Conservation (phyloP, 92 coral and sea anemone genomes). For the Galaxea fascicularis region DNA sequence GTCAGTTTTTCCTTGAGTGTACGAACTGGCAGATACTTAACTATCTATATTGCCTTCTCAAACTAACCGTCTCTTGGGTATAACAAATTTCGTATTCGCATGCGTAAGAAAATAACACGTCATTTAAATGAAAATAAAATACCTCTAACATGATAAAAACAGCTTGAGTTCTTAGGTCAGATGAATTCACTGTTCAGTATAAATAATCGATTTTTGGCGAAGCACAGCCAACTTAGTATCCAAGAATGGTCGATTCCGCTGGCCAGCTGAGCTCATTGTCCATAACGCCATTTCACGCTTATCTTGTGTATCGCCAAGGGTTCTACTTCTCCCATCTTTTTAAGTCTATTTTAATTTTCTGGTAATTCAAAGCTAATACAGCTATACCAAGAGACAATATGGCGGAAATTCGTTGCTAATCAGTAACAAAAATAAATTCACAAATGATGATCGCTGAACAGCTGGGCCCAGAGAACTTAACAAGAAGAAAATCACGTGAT, state of each 20-base stretch:
- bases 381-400: background rate
- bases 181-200: background rate
- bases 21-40: background rate
- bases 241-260: background rate
- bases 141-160: background rate
- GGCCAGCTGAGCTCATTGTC: background rate
- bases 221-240: background rate
- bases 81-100: conserved; percentile 17
- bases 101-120: background rate
- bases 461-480: background rate
- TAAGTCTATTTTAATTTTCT: background rate
- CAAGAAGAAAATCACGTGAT: background rate
- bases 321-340: background rate
- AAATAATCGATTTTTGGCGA: background rate
- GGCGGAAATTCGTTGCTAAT: background rate
- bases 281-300: too few relatives aligned
- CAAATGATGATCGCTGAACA: background rate
- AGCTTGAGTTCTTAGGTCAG: background rate
- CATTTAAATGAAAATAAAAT: background rate
- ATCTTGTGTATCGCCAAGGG: background rate
- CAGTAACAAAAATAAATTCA: background rate
- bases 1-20: background rate
- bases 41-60: background rate
- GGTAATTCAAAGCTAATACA: background rate
- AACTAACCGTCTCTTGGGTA: background rate